Evolutionary conservation across 2,888 invertebrate genomes (phyloP).

Genomic region (Hyppa rectilinea): DNA sequence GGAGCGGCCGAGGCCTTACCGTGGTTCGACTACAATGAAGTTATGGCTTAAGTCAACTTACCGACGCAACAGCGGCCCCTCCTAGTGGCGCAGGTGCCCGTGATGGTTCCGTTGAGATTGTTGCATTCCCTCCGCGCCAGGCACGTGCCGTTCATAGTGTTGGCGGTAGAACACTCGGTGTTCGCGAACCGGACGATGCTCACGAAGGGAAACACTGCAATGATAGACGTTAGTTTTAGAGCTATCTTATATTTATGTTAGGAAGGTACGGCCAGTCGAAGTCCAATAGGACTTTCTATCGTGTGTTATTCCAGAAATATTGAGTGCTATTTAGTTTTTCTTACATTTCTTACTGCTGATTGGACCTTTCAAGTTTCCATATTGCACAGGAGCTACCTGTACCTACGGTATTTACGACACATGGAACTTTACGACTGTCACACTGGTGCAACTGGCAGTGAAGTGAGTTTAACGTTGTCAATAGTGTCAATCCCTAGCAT

Average conservation of each 20-base stretch:
- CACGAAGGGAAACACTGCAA: constrained; percentile 92
- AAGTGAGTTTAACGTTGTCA: no score
- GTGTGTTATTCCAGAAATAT: neutral
- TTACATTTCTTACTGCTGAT: no score
- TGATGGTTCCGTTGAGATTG: constrained; percentile 93
- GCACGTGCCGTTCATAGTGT: constrained; percentile 94
- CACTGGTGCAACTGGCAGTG: no score
- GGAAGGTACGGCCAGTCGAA: neutral
- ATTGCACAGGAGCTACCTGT: no score
- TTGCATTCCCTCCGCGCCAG: constrained; percentile 94
- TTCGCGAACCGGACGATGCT: constrained; percentile 95
- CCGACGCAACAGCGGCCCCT: constrained; percentile 96
- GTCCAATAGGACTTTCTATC: neutral
- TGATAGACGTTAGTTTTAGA: neutral
- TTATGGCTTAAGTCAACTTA: constrained; percentile 81
- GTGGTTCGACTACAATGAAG: neutral
- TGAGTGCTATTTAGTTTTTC: neutral
- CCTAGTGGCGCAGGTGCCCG: constrained; percentile 93
- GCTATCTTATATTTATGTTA: neutral
- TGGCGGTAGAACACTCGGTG: constrained; percentile 92
- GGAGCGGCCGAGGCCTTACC: no score
- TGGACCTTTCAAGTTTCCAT: no score
- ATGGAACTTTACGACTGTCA: no score
- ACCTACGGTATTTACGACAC: no score
- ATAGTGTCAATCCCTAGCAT: no score